Percentiles rank a stretch among this genome's conserved stretches.
phyloP scores from a whole-genome alignment of 2,113 vertebrate species.

The Fukomys damarensis region DNA sequence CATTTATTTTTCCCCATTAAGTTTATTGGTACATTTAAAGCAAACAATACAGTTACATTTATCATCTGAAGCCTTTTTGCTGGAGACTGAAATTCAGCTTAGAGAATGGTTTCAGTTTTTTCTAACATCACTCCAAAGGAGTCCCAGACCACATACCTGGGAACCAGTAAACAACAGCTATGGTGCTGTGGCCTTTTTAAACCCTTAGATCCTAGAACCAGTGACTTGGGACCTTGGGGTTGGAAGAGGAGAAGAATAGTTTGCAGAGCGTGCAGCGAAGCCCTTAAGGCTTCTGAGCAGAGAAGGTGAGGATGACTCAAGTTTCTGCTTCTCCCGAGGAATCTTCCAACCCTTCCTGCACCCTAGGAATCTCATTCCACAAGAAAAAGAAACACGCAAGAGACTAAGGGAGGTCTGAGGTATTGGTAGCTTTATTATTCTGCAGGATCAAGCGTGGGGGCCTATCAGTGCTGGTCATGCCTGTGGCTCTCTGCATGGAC shows the following conservation, averaged over 20 bases:
- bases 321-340: not conserved
- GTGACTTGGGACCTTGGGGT: not conserved
- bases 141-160: not conserved
- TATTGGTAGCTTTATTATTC: conserved; percentile 72
- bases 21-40: too few species aligned
- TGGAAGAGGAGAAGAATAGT: not conserved
- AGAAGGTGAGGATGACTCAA: accelerated
- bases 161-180: not conserved
- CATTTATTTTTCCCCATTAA: too few species aligned
- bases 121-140: not conserved
- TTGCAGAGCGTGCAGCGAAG: accelerated
- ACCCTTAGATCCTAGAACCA: not conserved
- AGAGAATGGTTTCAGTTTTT: not conserved
- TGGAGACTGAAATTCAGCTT: not conserved
- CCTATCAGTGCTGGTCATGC: not conserved
- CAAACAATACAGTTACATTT: too few species aligned
- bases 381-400: not conserved
- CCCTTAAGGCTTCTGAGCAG: too few species aligned
- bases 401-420: conserved; percentile 44
- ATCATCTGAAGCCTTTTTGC: too few species aligned
- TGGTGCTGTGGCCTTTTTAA: not conserved
- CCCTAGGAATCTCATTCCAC: not conserved
- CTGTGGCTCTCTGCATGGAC: conserved; percentile 58
- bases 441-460: not conserved
- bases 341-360: not conserved